Evolutionary conservation across 2,113 vertebrate genomes (phyloP).

Genomic region (Fregetta grallaria): DNA sequence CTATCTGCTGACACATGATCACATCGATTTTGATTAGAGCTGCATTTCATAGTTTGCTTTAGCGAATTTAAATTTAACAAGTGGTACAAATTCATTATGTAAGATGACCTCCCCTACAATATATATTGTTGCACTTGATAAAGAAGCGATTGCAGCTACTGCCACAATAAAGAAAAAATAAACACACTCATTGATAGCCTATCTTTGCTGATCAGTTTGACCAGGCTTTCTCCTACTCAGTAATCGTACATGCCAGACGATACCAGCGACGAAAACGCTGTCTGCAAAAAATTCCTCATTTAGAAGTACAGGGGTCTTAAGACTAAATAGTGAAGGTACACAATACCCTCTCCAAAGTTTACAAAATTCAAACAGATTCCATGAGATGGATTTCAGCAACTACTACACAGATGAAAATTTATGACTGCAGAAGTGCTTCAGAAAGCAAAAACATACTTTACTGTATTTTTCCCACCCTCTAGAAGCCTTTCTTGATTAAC

Average conservation of each 20-base stretch:
- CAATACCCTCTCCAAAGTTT: not conserved
- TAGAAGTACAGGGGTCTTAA: not conserved
- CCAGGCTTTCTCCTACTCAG: not conserved
- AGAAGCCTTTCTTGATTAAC: not conserved
- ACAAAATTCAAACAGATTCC: not conserved
- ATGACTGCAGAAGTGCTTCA: not conserved
- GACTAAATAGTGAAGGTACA: not conserved
- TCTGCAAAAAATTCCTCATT: not conserved
- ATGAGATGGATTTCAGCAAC: not conserved
- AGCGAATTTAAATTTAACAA: not conserved
- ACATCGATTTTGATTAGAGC: not conserved
- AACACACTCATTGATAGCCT: not conserved
- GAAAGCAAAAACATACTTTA: not conserved
- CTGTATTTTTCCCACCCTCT: not conserved
- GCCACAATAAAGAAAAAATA: not conserved
- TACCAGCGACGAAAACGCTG: not conserved
- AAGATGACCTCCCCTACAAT: not conserved
- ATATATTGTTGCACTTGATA: not conserved
- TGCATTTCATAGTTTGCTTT: not conserved
- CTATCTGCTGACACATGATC: not conserved
- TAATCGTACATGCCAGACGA: fast-evolving
- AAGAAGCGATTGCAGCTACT: not conserved
- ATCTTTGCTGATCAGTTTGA: not conserved
- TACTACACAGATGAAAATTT: not conserved
- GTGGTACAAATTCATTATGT: not conserved